Evolutionary conservation across 2,888 invertebrate species (phyloP).

Genomic region (Stegana nigrithorax): DNA sequence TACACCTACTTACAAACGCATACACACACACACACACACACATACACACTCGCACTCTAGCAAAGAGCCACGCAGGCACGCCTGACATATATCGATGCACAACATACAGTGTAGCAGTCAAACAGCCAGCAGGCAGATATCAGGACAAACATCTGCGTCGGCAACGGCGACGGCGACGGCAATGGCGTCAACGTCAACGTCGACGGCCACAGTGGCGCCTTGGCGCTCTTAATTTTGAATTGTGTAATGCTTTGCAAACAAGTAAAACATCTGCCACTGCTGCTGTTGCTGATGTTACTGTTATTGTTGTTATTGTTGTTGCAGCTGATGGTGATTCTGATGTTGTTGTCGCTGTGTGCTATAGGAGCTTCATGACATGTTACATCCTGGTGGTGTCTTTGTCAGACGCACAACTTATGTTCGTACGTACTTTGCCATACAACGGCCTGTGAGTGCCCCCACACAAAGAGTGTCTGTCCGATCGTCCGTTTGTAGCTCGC

Average conservation of each 20-base stretch:
- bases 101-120: background rate
- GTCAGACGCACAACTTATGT: constrained; percentile 7
- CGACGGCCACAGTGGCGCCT: background rate
- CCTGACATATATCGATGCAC: background rate
- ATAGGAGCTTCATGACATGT: background rate
- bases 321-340: background rate
- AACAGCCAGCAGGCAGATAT: too few species aligned
- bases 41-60: background rate
- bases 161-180: too few species aligned
- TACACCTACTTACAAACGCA: background rate
- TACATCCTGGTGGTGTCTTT: constrained; percentile 18
- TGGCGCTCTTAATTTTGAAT: constrained; percentile 13
- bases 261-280: background rate
- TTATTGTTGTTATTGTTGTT: constrained; percentile 2
- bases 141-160: too few species aligned
- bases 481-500: background rate
- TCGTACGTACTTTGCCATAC: background rate
- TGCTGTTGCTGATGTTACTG: background rate
- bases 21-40: background rate
- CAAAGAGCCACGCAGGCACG: background rate
- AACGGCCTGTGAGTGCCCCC: background rate
- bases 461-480: too few species aligned
- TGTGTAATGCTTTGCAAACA: constrained; percentile 17
- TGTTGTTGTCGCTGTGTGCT: background rate
- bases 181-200: too few species aligned